phyloP scores from a whole-genome alignment of 2,888 invertebrate species.

The Agriopis leucophaearia region DNA sequence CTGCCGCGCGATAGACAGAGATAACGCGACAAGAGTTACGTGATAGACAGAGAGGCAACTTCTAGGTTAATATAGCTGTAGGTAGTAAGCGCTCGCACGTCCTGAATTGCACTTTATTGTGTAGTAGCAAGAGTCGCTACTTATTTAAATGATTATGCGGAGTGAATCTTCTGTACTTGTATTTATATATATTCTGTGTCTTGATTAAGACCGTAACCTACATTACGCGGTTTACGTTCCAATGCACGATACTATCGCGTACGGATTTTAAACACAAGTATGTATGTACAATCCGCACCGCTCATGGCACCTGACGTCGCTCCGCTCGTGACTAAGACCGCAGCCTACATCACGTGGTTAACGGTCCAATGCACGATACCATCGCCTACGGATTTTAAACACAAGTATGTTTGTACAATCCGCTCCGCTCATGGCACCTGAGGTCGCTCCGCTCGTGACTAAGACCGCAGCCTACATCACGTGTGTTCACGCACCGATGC shows the following conservation, averaged over 20 bases:
- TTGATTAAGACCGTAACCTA: not conserved
- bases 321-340: constrained; percentile 6
- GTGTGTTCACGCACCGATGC: constrained; percentile 11
- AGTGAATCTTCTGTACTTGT: no score
- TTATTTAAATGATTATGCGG: no score
- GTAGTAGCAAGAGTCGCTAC: no score
- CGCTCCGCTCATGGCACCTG: constrained; percentile 1
- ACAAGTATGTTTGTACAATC: not conserved
- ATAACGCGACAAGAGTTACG: no score
- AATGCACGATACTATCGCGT: constrained; percentile 6
- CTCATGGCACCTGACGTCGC: constrained; percentile 3
- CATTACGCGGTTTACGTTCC: constrained; percentile 9
- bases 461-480: not conserved
- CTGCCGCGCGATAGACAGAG: no score
- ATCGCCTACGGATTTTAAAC: constrained; percentile 24
- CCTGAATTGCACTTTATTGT: no score
- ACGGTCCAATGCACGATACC: constrained; percentile 5
- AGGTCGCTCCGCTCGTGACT: constrained; percentile 12
- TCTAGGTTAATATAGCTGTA: no score
- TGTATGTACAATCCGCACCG: not conserved
- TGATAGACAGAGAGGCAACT: no score
- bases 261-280: no score
- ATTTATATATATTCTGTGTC: no score
- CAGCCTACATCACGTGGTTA: not conserved
- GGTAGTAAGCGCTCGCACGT: no score